Conservation (phyloP, 2,888 invertebrate genomes). For the Drosophila antonietae region DNA sequence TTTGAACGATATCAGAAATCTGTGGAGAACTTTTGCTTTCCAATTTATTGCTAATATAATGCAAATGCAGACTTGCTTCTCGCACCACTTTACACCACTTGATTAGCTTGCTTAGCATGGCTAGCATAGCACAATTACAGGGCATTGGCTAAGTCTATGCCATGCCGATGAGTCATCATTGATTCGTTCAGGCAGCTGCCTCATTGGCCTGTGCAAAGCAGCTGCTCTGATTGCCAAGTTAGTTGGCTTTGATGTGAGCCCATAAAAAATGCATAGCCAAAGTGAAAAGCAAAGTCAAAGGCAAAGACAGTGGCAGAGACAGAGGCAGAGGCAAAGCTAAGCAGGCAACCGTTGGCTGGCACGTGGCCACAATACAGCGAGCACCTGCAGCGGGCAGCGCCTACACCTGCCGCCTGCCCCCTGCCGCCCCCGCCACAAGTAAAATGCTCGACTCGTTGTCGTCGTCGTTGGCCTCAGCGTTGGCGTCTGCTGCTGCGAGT, state of each 20-base stretch:
- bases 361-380: constrained; percentile 34
- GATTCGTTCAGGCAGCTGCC: constrained; percentile 24
- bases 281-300: background rate
- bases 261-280: constrained; percentile 61
- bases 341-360: constrained; percentile 19
- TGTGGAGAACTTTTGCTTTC: background rate
- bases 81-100: no score
- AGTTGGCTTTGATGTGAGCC: constrained; percentile 55
- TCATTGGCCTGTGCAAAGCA: constrained; percentile 39
- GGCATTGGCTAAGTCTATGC: background rate
- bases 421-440: background rate
- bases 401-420: constrained; percentile 5
- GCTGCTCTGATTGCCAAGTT: constrained; percentile 54
- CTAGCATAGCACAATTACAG: background rate
- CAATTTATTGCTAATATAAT: no score
- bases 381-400: constrained; percentile 6
- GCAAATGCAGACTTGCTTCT: background rate
- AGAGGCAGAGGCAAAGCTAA: background rate
- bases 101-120: background rate
- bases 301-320: background rate
- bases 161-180: constrained; percentile 27
- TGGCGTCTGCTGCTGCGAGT: constrained; percentile 63
- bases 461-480: constrained; percentile 21
- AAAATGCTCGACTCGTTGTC: constrained; percentile 12
- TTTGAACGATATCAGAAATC: no score